Evolutionary conservation across 1,140 invertebrate genomes (phyloP), one percentile per base, ranked within the genome.

Genomic region (Oreohelix idahoensis): DNA sequence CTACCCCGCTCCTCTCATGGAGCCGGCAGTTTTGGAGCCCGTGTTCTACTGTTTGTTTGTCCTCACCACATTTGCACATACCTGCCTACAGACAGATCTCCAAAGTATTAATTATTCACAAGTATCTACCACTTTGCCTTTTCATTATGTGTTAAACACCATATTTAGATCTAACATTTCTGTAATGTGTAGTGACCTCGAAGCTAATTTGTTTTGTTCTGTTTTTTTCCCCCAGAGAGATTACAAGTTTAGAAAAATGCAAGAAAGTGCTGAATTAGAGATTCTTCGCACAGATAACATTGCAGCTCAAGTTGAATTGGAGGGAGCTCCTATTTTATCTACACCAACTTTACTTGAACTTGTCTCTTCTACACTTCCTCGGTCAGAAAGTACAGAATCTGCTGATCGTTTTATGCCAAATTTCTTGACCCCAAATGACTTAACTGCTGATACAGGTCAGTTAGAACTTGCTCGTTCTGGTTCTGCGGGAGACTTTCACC

Each of bases 341-440:
- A 32, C 75, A 0, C 66, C 79, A 38, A 49, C 63, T 42, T 49
- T 75, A 49, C 80, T 53, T 35, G 71, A 58, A n/a, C 29, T 82
- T 0, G 35, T 35, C n/a, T 23, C 69, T 1, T 26, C 42, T 20
- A n/a, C 23, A 20, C 78, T 83, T 15, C 75, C 81, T 17, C 80
- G 84, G 42, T 84, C 83, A 0, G 84, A 80, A n/a, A 87, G 86
- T 49, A 77, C 81, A 42, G 86, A 86, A 42, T 86, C 86, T 23
- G 81, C 83, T 13, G 86, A 87, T 69, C 79, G 70, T 20, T 87
- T 85, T 73, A 69, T 86, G 15, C 86, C 86, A 8, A 87, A 85
- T 70, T 39, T 85, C 13, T 29, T 84, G 1, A 36, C 69, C 13
- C 74, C 77, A 32, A 39, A 26, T 51, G 39, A 53, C 74, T 23